phyloP scores from a whole-genome alignment of 2,113 vertebrate species.

The Austrofundulus limnaeus region DNA sequence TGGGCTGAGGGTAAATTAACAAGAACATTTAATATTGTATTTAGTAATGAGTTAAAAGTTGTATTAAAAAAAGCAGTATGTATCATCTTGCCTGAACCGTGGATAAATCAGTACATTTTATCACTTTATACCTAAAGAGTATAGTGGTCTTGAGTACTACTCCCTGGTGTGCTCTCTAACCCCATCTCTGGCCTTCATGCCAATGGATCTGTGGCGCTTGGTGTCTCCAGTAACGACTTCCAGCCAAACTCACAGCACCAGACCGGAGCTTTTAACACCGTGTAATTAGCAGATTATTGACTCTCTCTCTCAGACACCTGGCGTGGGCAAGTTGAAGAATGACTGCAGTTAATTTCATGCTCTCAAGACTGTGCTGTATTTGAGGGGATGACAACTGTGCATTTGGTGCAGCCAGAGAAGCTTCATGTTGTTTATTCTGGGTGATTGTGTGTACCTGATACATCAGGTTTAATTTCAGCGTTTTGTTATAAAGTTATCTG shows the following conservation, averaged over 20 bases:
- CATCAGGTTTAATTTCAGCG: background rate
- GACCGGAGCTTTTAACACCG: slow-evolving; percentile 48
- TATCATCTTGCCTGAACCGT: too few relatives aligned
- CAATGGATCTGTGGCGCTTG: slow-evolving; percentile 50
- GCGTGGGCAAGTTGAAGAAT: slow-evolving; percentile 53
- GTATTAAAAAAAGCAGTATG: too few relatives aligned
- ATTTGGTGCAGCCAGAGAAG: slow-evolving; percentile 15
- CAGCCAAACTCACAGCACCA: slow-evolving; percentile 43
- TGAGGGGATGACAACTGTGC: slow-evolving; percentile 32
- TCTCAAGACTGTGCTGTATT: slow-evolving; percentile 54
- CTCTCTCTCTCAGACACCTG: slow-evolving; percentile 47
- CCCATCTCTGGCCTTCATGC: slow-evolving; percentile 50
- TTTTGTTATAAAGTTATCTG: background rate
- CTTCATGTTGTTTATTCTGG: slow-evolving; percentile 15
- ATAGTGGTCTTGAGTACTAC: slow-evolving; percentile 17
- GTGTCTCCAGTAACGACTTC: slow-evolving; percentile 50
- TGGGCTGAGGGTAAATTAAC: too few relatives aligned
- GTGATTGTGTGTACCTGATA: background rate
- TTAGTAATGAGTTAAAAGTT: too few relatives aligned
- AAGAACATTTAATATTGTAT: too few relatives aligned
- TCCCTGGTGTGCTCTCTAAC: slow-evolving; percentile 41
- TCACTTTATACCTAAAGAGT: slow-evolving; percentile 16
- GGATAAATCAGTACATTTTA: slow-evolving; percentile 27
- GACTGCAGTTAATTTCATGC: slow-evolving; percentile 54
- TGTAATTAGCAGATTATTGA: slow-evolving; percentile 65